Conservation (phyloP, 2,113 vertebrate genomes). For the Emydura subglobosa region DNA sequence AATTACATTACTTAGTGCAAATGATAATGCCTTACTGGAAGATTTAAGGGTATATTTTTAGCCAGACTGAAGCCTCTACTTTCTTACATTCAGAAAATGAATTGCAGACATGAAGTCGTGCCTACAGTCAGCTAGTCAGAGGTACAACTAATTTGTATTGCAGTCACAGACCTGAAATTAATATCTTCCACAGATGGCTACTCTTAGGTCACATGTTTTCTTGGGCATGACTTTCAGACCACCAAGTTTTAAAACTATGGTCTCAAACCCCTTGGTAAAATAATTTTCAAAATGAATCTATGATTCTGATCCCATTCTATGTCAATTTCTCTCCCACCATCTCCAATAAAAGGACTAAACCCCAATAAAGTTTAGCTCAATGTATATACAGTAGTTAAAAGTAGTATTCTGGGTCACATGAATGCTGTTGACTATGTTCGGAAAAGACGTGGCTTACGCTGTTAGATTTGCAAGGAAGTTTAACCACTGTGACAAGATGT, state of each 20-base stretch:
- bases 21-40: not conserved
- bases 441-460: not conserved
- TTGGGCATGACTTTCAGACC: not conserved
- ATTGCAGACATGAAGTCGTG: not conserved
- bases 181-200: rapidly evolving
- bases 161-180: not conserved
- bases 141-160: not conserved
- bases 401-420: not conserved
- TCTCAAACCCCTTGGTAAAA: not conserved
- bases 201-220: not conserved
- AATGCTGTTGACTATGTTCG: not conserved
- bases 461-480: not conserved
- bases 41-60: not conserved
- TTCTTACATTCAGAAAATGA: constrained; percentile 5
- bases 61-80: not conserved
- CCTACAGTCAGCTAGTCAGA: not conserved
- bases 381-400: not conserved
- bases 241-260: not conserved
- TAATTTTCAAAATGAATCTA: not conserved
- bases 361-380: not conserved
- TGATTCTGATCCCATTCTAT: not conserved
- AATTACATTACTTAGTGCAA: not conserved
- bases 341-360: not conserved
- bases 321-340: not conserved
- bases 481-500: not conserved